Base-by-base conservation (phyloP, 1,140 invertebrate genomes). In the Eueides isabella region DNA sequence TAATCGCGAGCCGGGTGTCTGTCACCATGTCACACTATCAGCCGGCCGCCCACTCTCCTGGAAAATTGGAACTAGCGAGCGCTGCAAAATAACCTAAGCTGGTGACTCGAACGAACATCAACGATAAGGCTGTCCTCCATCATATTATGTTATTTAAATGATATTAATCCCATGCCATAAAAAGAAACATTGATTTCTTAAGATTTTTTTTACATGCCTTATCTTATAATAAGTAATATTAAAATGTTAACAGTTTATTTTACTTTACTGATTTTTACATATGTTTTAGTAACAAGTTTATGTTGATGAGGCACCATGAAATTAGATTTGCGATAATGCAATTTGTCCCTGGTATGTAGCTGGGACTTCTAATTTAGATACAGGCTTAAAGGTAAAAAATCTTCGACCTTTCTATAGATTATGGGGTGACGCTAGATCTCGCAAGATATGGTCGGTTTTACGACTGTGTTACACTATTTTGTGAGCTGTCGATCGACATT, bases 1-100 rank as follows among this genome's bases (percentile, higher is more conserved):
- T 90, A 90, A 87, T 90, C 83, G 86, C 80, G 75, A 84, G 85
- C 72, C 80, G 80, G 80, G 80, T 66, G 77, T 77, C 85, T 85
- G 90, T 89, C 91, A 82, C 82, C 87, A 78, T 83, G 89, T 91
- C 87, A 81, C 75, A 76, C 73, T 85, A 87, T 92, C 86, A 89
- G 79, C 80, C 80, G 67, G 78, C 73, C 77, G 72, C 74, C 72
- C 82, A 74, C 67, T 83, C 81, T 78, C 14, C 72, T 77, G 81
- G 84, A 86, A 86, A 86, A 86, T 86, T 86, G 84, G 79, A 79
- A 75, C 68, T 71, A 74, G 80, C 68, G 75, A 69, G 71, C 76
- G 75, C 71, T 74, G 71, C 62, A 68, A 73, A 77, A 77, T 73
- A 72, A 72, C 65, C 71, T 66, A 26, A 63, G 35, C 41, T 63